Base-by-base conservation (phyloP, 2,888 invertebrate species). In the Boloria euphrosyne region DNA sequence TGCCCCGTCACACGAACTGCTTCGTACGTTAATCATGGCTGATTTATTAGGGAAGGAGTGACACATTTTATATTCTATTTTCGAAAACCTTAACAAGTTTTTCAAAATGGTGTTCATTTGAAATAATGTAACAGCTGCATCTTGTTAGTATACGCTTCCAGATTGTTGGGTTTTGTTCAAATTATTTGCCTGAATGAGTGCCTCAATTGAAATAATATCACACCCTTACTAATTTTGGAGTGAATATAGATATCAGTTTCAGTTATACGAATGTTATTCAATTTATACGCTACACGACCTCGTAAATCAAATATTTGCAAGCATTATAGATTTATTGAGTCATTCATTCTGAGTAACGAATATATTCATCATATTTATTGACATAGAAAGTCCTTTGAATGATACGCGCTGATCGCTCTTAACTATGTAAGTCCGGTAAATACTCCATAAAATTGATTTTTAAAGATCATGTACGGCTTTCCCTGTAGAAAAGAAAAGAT, bases 21-120 rank as follows among this genome's bases (percentile, higher is more conserved):
- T 82, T 80, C 86, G 87, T 78, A 85, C 91, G 90, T 92, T 90
- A 87, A 91, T 92, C 91, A 90, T 86, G 78, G 73, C 82, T 89
- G 92, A 92, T 92, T 90, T 91, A 91, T 90, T 82, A 81, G 77
- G 81, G 87, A 87, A 91, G 88, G 90, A 90, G 90, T 91, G 91
- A 91, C 91, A 91, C 86, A 89, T 89, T 90, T 90, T 89, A 90
- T 90, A 87, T 88, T 90, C 91, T 91, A 91, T 91, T 91, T 90
- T 90, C 85, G 90, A 89, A 90, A 90, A 87, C 62, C 61, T 85
- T 81, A 83, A 82, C 80, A 84, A 85, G 84, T 90, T 92, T 90
- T 92, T 90, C 90, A 90, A 90, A 90, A 89, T 86, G 89, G 84
- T 81, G 70, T 82, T 80, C 80, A 83, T 75, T 80, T 86, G 87